Base-by-base conservation (phyloP, 2,888 invertebrate genomes). In the Sinopyrophorus schimmeli region DNA sequence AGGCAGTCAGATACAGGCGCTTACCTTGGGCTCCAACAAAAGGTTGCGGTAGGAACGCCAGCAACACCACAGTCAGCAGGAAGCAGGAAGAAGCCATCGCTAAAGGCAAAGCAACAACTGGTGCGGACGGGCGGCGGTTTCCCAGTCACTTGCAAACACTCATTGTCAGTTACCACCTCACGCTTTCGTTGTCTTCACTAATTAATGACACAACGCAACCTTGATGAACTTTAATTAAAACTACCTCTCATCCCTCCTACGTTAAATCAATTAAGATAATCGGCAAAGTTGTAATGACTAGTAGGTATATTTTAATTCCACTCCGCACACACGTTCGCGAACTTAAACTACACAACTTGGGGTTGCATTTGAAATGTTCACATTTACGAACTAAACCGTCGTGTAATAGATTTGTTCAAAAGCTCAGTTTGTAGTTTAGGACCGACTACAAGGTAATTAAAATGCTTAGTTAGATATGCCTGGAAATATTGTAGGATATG, bases 401-500 rank as follows among this genome's bases (percentile, higher is more conserved):
- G 17, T 21, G 26, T 21, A 46, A 43, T 15, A 32, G n/a, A 9
- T 41, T 11, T 7, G 26, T 26, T 18, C 20, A 11, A 9, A 28
- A 39, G 20, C 27, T 24, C 20, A 34, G 30, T 20, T 35, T 20
- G 28, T 4, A 24, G 28, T 20, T 35, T 16, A 11, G 28, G 31
- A 46, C 20, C 7, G 11, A 11, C 11, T 24, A 14, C 6, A 21
- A 35, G 23, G 49, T 49, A 58, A 57, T 54, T 58, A 57, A 54
- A 58, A 58, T 52, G 43, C 54, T 49, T 44, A 55, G 52, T 54
- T 48, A 56, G 54, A 50, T 43, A 35, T 38, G 51, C 56, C 42
- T 49, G 51, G 56, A 54, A 57, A 59, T 59, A 61, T 57, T 57
- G 59, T 60, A 55, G 56, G 54, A 54, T 61, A 59, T 63, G 60